Percentiles rank a stretch among this genome's conserved stretches.
phyloP scores from a whole-genome alignment of 2,888 invertebrate species.

The Nysson spinosus region DNA sequence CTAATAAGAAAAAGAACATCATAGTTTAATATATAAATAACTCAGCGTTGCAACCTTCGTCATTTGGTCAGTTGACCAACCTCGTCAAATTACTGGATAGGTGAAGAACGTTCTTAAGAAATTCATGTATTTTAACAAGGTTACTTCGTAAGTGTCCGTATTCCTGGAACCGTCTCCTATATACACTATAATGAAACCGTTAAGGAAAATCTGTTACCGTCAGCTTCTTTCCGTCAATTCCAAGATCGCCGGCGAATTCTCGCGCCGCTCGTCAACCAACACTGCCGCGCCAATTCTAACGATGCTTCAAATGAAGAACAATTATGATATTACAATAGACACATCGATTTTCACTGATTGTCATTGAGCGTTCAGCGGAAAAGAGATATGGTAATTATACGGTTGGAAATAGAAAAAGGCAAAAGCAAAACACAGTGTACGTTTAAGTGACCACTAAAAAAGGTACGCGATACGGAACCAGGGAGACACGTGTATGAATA shows the following conservation, averaged over 20 bases:
- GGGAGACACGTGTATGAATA: slow-evolving; percentile 56
- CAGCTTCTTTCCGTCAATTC: slow-evolving; percentile 36
- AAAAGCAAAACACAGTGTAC: slow-evolving; percentile 15
- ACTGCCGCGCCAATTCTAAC: slow-evolving; percentile 61
- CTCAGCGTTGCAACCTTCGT: too few species aligned
- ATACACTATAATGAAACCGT: too few species aligned
- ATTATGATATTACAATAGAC: slow-evolving; percentile 28
- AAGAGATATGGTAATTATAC: slow-evolving; percentile 12
- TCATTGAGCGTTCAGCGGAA: slow-evolving; percentile 47
- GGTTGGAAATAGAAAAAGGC: neutral
- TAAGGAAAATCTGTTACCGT: neutral
- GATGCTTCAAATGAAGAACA: slow-evolving; percentile 38
- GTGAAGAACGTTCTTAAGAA: too few species aligned
- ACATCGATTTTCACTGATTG: slow-evolving; percentile 52
- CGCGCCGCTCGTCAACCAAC: slow-evolving; percentile 53
- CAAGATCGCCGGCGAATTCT: slow-evolving; percentile 17
- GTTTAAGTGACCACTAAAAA: slow-evolving; percentile 14
- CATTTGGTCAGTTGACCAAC: too few species aligned
- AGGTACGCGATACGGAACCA: slow-evolving; percentile 33
- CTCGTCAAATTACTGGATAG: too few species aligned
- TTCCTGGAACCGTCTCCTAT: too few species aligned
- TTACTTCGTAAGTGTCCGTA: too few species aligned
- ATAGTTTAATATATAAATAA: too few species aligned
- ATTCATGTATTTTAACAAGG: too few species aligned
- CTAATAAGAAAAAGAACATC: too few species aligned